Conservation (phyloP, 2,113 vertebrate species). For the Kryptolebias marmoratus region DNA sequence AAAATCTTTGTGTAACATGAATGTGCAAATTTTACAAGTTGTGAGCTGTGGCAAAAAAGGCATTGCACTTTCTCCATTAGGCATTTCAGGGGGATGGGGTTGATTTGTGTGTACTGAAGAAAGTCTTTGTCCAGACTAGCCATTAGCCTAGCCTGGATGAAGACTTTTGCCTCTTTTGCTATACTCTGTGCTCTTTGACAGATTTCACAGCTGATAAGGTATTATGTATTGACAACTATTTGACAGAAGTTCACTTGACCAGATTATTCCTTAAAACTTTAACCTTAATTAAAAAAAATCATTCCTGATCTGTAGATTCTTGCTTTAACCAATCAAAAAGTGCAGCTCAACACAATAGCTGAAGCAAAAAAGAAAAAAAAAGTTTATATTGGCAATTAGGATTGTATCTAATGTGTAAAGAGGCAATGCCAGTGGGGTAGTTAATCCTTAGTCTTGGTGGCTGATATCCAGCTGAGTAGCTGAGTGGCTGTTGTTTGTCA, state of each 20-base stretch:
- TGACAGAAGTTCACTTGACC: too few relatives aligned
- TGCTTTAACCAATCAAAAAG: conserved; percentile 14
- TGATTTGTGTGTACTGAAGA: conserved; percentile 20
- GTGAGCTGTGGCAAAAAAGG: conserved; percentile 9
- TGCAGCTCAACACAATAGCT: conserved; percentile 53
- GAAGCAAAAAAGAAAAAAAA: conserved; percentile 63
- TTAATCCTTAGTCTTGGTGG: conserved; percentile 72
- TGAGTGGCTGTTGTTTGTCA: conserved; percentile 55
- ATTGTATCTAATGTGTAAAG: conserved; percentile 72
- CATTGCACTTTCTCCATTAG: conserved; percentile 40
- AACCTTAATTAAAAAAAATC: conserved; percentile 31
- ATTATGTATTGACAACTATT: too few relatives aligned
- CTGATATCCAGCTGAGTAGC: conserved; percentile 69
- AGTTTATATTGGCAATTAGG: conserved; percentile 60
- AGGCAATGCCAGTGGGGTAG: conserved; percentile 48
- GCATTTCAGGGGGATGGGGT: conserved; percentile 22
- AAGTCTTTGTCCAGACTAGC: background rate
- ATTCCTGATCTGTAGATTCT: conserved; percentile 14
- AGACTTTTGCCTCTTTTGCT: too few relatives aligned
- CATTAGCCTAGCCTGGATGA: too few relatives aligned
- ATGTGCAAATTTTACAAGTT: conserved; percentile 69
- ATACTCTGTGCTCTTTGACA: too few relatives aligned
- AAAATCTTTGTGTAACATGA: conserved; percentile 67
- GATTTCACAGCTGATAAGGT: too few relatives aligned
- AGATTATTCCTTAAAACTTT: conserved; percentile 13